phyloP scores from a whole-genome alignment of 2,113 vertebrate species.

The Neoarius graeffei region DNA sequence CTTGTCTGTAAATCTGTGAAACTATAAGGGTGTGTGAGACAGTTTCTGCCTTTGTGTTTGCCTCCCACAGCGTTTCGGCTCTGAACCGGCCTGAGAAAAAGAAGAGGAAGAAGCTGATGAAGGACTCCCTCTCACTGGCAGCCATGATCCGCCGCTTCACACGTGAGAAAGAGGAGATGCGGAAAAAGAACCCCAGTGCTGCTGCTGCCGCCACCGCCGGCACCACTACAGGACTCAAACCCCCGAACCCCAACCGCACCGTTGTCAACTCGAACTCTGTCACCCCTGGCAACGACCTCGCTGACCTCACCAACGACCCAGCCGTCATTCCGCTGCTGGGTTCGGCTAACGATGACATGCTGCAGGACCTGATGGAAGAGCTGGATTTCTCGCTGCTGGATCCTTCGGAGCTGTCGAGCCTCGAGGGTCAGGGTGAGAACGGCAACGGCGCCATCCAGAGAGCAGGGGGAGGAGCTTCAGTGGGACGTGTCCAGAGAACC shows the following conservation, averaged over 20 bases:
- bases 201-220: conserved; percentile 51
- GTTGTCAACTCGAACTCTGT: conserved; percentile 70
- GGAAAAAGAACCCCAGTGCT: conserved; percentile 73
- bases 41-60: not conserved
- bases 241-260: conserved; percentile 55
- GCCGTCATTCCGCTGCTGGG: conserved; percentile 91
- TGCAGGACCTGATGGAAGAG: conserved; percentile 93
- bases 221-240: conserved; percentile 58
- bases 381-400: conserved; percentile 93
- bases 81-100: conserved; percentile 97
- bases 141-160: conserved; percentile 96
- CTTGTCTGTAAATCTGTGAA: not conserved
- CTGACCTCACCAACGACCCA: conserved; percentile 76
- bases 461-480: conserved; percentile 50
- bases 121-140: conserved; percentile 88
- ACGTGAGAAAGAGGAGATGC: conserved; percentile 92
- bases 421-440: conserved; percentile 82
- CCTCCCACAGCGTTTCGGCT: conserved; percentile 76
- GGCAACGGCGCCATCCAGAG: conserved; percentile 68
- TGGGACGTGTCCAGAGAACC: conserved; percentile 65
- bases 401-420: conserved; percentile 85
- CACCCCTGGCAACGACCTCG: conserved; percentile 63
- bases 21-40: not conserved
- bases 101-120: conserved; percentile 93
- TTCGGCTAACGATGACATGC: conserved; percentile 86